A percentile compares a stretch with the other conserved stretches of the same genome.
phyloP scores from a whole-genome alignment of 2,113 vertebrate species.

The Entomyzon cyanotis region DNA sequence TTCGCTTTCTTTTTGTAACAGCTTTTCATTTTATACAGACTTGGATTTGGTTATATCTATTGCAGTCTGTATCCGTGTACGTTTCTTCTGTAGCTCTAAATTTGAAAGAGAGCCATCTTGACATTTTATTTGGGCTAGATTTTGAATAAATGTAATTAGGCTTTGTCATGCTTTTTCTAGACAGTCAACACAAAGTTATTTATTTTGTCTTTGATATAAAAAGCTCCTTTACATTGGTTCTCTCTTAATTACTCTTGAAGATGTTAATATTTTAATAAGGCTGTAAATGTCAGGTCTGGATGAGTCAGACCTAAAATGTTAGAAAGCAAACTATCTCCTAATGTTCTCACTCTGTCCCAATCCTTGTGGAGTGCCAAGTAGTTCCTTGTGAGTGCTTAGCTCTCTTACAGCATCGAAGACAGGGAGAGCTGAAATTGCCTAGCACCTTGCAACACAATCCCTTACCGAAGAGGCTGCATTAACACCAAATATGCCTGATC shows the following conservation, averaged over 20 bases:
- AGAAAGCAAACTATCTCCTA: neutral
- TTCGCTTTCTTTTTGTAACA: neutral
- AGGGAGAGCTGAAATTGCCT: neutral
- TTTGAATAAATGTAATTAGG: slow-evolving; percentile 31
- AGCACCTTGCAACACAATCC: neutral
- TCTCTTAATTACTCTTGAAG: slow-evolving; percentile 25
- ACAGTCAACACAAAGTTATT: slow-evolving; percentile 28
- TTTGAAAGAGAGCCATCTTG: slow-evolving; percentile 25
- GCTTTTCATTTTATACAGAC: neutral
- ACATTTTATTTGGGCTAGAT: slow-evolving; percentile 42
- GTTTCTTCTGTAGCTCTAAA: neutral
- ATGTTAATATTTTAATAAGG: slow-evolving; percentile 7
- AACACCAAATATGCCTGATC: neutral
- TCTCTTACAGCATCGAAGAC: neutral
- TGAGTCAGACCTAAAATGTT: slow-evolving; percentile 37
- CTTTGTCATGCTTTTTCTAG: slow-evolving; percentile 20
- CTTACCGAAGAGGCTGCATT: neutral
- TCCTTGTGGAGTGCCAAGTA: neutral
- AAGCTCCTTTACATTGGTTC: neutral
- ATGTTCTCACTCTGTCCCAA: neutral
- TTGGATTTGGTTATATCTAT: slow-evolving; percentile 11
- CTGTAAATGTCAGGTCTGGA: slow-evolving; percentile 13
- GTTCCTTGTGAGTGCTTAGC: neutral
- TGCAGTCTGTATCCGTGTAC: neutral
- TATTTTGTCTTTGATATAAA: slow-evolving; percentile 30